Evolutionary conservation across 1,140 invertebrate genomes (phyloP), one percentile per base, ranked within the genome.

Genomic region (Aphidius gifuensis): DNA sequence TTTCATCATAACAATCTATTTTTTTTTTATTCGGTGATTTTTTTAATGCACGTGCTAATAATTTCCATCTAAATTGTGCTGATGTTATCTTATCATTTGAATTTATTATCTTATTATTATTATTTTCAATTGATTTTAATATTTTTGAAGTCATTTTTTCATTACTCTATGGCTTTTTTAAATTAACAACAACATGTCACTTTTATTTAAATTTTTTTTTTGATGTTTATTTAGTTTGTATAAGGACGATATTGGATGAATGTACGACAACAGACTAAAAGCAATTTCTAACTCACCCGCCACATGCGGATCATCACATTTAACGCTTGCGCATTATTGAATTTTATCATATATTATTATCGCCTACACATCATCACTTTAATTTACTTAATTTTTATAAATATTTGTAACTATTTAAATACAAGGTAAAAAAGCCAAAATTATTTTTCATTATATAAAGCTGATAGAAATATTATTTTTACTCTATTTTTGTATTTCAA

Each of bases 61-160:
- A 83, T 39, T 82, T 83, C 88, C 88, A 91, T 69, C 88, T 83
- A 66, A 85, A 83, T 58, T 87, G 82, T 5, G 89, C 88, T 8
- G 64, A 75, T 72, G 53, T 76, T 55, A 60, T 68, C 42, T 64
- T 49, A 47, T 48, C 54, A 23, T 64, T 62, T 8, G n/a, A 53
- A 47, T 65, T 65, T 59, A 40, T 57, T 53, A 32, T 47, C 57
- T 55, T 45, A 16, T 16, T 16, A 16, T 54, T 46, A 39, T 47
- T 9, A 43, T 21, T 38, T 43, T 51, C 5, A 44, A 21, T 40
- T 39, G 53, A 64, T 43, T 53, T 38, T 53, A 38, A 47, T 54
- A 61, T 61, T 44, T 45, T 61, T n/a, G 46, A 48, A 51, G 8
- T 40, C 38, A 5, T 48, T 58, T n/a, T 48, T 9, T 46, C 23